Base-by-base conservation (phyloP, 2,888 invertebrate genomes). In the Drosophila glabriapex region DNA sequence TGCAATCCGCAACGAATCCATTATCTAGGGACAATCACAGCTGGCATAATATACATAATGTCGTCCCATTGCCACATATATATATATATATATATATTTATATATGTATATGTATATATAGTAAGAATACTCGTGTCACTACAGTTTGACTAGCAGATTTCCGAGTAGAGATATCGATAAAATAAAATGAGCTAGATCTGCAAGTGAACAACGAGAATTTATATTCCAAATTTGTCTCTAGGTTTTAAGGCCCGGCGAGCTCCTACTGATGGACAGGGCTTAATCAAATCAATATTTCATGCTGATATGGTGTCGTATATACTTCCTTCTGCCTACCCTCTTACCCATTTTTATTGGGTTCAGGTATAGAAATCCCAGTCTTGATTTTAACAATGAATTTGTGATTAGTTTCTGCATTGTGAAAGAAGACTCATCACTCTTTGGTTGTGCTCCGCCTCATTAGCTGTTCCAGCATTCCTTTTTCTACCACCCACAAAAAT, bases 1-100 rank as follows among this genome's bases (percentile, higher is more conserved):
- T 50, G 49, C 53, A 43, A 56, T 25, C 66, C 56, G 52, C 56
- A 58, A 53, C 56, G 56, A 67, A 68, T 68, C 67, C 68, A 67
- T 68, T 68, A 67, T 29, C 55, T 43, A 43, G 37, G 43, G 43
- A 63, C 31, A 68, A 50, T 46, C 43, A 43, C 6, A 59, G 37
- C 49, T 55, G 68, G 35, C 50, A 56, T 66, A 56, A 41, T 55
- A 35, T 52, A 29, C 46, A 46, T 25, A 25, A 25, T 46, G 1
- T 22, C 7, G 2, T 4, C n/a, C 10, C 4, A 16, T 12, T 33
- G 10, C 10, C 10, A 46, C 7, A 46, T 22, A 14, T 7, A 22
- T 14, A 14, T 14, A 22, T 43, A 22, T 46, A 14, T 46, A 14
- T 14, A 1, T 9, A 4, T 43, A 22, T 22, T 3, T 39, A 19